Evolutionary conservation across 2,888 invertebrate species (phyloP).

Genomic region (Parochlus steinenii): DNA sequence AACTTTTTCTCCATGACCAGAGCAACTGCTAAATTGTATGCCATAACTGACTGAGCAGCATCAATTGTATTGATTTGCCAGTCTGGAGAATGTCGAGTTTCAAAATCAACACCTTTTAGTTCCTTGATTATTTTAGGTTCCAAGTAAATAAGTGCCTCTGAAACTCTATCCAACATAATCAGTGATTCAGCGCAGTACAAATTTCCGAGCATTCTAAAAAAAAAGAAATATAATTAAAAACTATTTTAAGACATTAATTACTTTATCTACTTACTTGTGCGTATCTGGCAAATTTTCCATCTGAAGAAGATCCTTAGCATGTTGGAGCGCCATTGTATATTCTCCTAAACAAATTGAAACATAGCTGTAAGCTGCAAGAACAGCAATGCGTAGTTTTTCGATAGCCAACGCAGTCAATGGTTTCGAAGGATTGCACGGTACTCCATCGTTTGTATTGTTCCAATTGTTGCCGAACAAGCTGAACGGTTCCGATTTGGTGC

Average conservation of each 20-base stretch:
- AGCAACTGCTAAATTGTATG: constrained; percentile 63
- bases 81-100: constrained; percentile 25
- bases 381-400: constrained; percentile 41
- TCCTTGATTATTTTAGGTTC: constrained; percentile 55
- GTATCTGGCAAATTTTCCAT: constrained; percentile 55
- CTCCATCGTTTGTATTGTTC: constrained; percentile 32
- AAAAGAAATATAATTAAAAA: constrained; percentile 7
- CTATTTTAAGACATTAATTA: background rate
- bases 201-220: constrained; percentile 57
- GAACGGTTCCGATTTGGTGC: constrained; percentile 5
- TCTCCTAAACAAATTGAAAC: constrained; percentile 73
- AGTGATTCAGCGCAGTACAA: constrained; percentile 82
- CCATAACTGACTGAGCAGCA: constrained; percentile 51
- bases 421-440: constrained; percentile 37
- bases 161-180: constrained; percentile 61
- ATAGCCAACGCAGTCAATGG: constrained; percentile 43
- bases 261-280: constrained; percentile 36
- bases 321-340: constrained; percentile 58
- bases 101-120: constrained; percentile 32
- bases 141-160: constrained; percentile 69
- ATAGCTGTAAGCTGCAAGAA: constrained; percentile 68
- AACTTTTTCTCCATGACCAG: constrained; percentile 58
- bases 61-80: constrained; percentile 27
- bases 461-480: constrained; percentile 16
- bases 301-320: constrained; percentile 54